phyloP scores from a whole-genome alignment of 2,888 invertebrate species.

The Vandiemenella viatica region DNA sequence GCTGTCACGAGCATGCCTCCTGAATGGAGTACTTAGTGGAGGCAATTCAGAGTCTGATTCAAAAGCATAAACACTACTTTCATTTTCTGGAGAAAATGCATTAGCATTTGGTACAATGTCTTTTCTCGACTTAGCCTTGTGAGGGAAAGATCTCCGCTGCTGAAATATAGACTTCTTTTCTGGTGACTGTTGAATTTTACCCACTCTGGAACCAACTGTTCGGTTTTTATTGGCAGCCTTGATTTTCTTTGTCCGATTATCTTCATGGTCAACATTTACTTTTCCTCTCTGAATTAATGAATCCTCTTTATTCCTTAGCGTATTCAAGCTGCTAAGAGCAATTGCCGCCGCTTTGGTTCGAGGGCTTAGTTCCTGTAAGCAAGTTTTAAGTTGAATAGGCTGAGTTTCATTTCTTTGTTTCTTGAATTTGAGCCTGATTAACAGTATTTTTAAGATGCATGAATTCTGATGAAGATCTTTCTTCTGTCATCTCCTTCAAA shows the following conservation, averaged over 20 bases:
- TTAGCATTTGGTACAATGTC: slow-evolving; percentile 31
- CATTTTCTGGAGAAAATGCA: slow-evolving; percentile 52
- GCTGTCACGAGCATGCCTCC: slow-evolving; percentile 29
- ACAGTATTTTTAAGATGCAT: not conserved
- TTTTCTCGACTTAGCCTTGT: slow-evolving; percentile 36
- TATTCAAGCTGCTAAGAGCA: too few relatives aligned
- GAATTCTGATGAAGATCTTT: not conserved
- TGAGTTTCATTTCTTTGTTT: too few relatives aligned
- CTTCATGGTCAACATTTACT: too few relatives aligned
- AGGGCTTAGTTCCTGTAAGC: too few relatives aligned
- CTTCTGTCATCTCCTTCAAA: not conserved
- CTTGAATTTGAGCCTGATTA: too few relatives aligned
- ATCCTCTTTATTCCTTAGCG: not conserved
- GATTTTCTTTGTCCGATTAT: too few relatives aligned
- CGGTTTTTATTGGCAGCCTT: not conserved
- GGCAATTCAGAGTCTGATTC: slow-evolving; percentile 47
- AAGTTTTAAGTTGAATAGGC: too few relatives aligned
- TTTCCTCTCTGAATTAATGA: too few relatives aligned
- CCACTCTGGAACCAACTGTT: too few relatives aligned
- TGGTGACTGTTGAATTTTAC: not conserved
- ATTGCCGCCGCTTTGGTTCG: too few relatives aligned
- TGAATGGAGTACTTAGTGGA: slow-evolving; percentile 40
- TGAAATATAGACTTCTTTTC: slow-evolving; percentile 27
- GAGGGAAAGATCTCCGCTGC: slow-evolving; percentile 39
- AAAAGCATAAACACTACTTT: slow-evolving; percentile 56